Conservation (phyloP, 2,113 vertebrate species). For the Strix uralensis region DNA sequence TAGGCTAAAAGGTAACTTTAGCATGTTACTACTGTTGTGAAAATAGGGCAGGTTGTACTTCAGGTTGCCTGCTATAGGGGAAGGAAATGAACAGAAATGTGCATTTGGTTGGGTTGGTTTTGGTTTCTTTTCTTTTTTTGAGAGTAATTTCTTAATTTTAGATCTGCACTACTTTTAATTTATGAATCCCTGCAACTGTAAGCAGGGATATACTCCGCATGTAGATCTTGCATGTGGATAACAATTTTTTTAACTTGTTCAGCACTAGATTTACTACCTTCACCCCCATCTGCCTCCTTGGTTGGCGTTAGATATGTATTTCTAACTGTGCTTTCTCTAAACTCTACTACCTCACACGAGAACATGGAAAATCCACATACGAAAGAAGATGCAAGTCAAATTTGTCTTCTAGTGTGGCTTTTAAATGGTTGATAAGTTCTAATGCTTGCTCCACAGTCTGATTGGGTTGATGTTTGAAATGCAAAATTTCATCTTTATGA, state of each 20-base stretch:
- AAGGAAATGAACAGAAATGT: not conserved
- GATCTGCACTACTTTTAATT: not conserved
- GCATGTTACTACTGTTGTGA: fast-evolving
- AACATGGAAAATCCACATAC: fast-evolving
- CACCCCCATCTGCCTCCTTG: not conserved
- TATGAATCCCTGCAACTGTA: not conserved
- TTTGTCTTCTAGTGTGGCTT: not conserved
- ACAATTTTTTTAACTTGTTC: not conserved
- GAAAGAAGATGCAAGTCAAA: not conserved
- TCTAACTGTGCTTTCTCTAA: not conserved
- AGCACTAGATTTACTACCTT: not conserved
- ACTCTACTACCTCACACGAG: fast-evolving
- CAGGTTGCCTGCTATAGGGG: not conserved
- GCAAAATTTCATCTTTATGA: not conserved
- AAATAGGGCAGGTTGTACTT: not conserved
- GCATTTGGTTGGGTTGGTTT: not conserved
- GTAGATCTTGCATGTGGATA: not conserved
- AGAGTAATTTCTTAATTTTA: not conserved
- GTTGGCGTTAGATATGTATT: not conserved
- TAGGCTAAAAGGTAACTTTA: not conserved
- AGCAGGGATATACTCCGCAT: not conserved
- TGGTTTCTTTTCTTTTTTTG: not conserved
- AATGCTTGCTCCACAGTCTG: not conserved
- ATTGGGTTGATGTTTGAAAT: not conserved
- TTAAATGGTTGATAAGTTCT: fast-evolving